Percentiles rank a stretch among this genome's conserved stretches.
Conservation (phyloP, 2,797 vertebrate species). For the Callimico goeldii region DNA sequence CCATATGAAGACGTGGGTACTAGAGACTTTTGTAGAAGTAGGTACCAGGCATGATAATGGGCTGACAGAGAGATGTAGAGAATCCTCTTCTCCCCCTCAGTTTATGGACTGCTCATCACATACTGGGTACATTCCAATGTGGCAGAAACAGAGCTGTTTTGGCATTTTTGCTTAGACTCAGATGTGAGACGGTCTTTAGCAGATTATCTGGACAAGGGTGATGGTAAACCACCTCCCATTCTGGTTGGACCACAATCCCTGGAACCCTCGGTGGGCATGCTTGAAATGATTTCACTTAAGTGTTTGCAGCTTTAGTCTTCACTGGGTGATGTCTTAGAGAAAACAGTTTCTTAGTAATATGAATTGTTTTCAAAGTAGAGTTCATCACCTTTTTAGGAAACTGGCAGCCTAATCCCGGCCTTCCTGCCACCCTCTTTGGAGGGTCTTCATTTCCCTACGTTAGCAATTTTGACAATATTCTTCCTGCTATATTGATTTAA, state of each 20-base stretch:
- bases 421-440: neutral
- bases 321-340: neutral
- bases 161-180: neutral
- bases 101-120: neutral
- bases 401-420: neutral
- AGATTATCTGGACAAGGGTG: neutral
- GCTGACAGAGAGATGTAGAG: too few relatives aligned
- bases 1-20: neutral
- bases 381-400: neutral
- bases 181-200: neutral
- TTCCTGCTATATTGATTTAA: neutral
- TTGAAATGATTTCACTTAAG: neutral
- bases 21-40: neutral
- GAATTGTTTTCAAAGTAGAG: neutral
- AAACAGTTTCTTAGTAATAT: neutral
- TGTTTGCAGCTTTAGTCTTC: neutral
- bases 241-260: neutral
- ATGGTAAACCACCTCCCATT: neutral
- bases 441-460: neutral
- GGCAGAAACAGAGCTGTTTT: neutral
- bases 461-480: neutral
- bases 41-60: too few relatives aligned
- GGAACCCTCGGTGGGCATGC: neutral
- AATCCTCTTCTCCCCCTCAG: rapidly evolving
- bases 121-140: rapidly evolving